Conservation (phyloP, 2,888 invertebrate species). For the Luperina testacea region DNA sequence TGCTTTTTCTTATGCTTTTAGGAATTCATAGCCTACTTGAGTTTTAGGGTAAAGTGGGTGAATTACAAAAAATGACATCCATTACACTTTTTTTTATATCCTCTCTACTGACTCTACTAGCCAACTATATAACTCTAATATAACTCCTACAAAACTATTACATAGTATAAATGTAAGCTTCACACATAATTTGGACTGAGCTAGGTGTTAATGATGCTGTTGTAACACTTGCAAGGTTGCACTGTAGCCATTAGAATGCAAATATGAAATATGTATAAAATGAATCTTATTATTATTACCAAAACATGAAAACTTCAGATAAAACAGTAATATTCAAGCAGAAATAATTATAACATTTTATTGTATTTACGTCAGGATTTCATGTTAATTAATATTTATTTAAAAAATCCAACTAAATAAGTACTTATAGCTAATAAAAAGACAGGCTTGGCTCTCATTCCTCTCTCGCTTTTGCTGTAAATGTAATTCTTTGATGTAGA, state of each 20-base stretch:
- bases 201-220: constrained; percentile 37
- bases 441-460: background rate
- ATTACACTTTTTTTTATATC: too few species aligned
- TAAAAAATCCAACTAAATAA: background rate
- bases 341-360: background rate
- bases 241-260: constrained; percentile 36
- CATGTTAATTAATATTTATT: background rate
- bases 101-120: background rate
- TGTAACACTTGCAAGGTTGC: constrained; percentile 52
- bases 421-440: background rate
- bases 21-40: constrained; percentile 15
- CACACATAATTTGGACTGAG: constrained; percentile 28
- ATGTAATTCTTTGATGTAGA: background rate
- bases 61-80: background rate
- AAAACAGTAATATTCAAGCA: background rate
- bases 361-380: background rate
- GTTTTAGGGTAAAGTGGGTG: background rate
- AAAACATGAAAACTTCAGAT: constrained; percentile 6
- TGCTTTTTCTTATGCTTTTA: background rate
- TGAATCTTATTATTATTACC: constrained; percentile 20
- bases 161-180: constrained; percentile 16
- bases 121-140: background rate
- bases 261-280: constrained; percentile 23
- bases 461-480: background rate
- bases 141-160: background rate